Conservation (phyloP, 2,888 invertebrate genomes). For the Adelognathus sp. region DNA sequence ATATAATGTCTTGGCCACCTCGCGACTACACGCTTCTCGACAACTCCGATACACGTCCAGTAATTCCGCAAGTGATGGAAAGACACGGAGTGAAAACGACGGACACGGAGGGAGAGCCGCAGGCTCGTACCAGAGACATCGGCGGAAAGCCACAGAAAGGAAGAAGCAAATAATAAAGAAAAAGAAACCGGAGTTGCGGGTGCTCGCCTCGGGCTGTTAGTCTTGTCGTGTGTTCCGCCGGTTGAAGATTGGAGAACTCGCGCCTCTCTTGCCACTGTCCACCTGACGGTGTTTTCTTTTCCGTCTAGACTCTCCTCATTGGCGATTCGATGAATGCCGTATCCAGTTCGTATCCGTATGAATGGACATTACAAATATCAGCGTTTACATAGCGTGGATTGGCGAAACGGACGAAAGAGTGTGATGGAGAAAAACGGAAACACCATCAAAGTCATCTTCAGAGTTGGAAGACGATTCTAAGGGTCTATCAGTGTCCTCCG, state of each 20-base stretch:
- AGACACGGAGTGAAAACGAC: slow-evolving; percentile 26
- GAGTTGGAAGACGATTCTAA: not conserved
- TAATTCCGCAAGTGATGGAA: slow-evolving; percentile 14
- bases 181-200: slow-evolving; percentile 19
- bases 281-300: no score
- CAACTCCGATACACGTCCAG: slow-evolving; percentile 4
- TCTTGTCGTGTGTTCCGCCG: slow-evolving; percentile 21
- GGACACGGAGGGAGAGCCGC: not conserved
- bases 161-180: slow-evolving; percentile 18
- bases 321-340: slow-evolving; percentile 47
- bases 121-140: not conserved
- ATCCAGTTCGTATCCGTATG: not conserved
- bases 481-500: not conserved
- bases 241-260: not conserved
- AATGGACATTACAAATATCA: not conserved
- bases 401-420: not conserved
- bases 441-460: not conserved
- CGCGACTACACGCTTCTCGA: slow-evolving; percentile 6
- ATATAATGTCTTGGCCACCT: slow-evolving; percentile 39
- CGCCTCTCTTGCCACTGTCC: slow-evolving; percentile 16
- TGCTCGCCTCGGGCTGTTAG: slow-evolving; percentile 25
- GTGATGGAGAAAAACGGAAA: not conserved
- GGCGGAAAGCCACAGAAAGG: not conserved
- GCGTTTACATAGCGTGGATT: not conserved
- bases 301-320: slow-evolving; percentile 59